Percentiles rank a stretch among this genome's conserved stretches.
Conservation (phyloP, 2,888 invertebrate genomes). For the Apeira syringaria region DNA sequence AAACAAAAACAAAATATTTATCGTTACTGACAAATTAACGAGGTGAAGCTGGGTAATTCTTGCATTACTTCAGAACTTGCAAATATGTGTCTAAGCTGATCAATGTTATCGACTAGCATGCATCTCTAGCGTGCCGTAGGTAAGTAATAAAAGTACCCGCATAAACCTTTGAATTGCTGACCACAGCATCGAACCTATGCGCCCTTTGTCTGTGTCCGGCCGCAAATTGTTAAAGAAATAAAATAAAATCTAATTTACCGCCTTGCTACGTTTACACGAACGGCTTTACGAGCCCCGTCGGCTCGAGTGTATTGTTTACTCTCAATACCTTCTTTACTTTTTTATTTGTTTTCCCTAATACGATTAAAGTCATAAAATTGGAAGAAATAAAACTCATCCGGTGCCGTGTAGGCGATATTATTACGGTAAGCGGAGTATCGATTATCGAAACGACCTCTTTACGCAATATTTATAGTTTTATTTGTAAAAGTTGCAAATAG, state of each 20-base stretch:
- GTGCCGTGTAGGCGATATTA: constrained; percentile 22
- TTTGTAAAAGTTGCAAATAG: too few relatives aligned
- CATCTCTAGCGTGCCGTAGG: constrained; percentile 55
- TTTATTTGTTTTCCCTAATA: constrained; percentile 58
- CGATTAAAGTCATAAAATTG: constrained; percentile 47
- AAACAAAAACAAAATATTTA: too few relatives aligned
- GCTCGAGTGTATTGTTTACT: constrained; percentile 66
- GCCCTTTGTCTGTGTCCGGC: constrained; percentile 76
- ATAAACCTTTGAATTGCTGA: constrained; percentile 82
- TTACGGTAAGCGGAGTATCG: constrained; percentile 10
- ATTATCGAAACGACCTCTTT: constrained; percentile 13
- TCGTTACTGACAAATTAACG: too few relatives aligned
- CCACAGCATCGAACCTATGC: constrained; percentile 74
- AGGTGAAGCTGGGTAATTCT: too few relatives aligned
- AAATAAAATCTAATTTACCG: constrained; percentile 82
- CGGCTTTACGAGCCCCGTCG: constrained; percentile 71
- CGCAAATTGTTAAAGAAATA: constrained; percentile 82
- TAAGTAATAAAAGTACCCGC: constrained; percentile 79
- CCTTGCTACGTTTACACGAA: constrained; percentile 75
- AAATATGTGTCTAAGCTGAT: constrained; percentile 19
- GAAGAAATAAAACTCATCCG: constrained; percentile 42
- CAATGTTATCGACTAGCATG: constrained; percentile 32
- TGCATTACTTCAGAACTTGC: too few relatives aligned
- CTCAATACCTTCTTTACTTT: constrained; percentile 55
- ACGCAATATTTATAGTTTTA: background rate